A percentile compares a stretch with the other conserved stretches of the same genome.
phyloP scores from a whole-genome alignment of 2,888 invertebrate species.

The Ptilodon capucinus region DNA sequence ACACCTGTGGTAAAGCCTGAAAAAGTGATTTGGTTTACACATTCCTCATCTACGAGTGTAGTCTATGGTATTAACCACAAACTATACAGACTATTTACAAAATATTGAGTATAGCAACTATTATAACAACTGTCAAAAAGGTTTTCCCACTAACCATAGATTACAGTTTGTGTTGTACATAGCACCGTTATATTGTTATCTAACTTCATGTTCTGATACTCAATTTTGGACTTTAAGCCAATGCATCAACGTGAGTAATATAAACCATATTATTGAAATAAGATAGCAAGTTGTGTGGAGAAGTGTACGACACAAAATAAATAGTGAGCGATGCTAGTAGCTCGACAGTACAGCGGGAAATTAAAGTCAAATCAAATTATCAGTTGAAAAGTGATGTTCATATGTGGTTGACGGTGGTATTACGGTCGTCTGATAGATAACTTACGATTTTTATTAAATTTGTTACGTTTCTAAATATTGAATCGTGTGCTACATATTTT shows the following conservation, averaged over 20 bases:
- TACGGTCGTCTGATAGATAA: constrained; percentile 43
- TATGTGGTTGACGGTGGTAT: constrained; percentile 50
- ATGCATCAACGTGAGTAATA: background rate
- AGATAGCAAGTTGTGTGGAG: constrained; percentile 7
- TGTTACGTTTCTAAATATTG: constrained; percentile 61
- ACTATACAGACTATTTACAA: no score
- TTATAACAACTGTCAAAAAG: background rate
- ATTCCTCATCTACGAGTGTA: no score
- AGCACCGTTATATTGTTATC: background rate
- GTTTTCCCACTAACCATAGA: constrained; percentile 1
- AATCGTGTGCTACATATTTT: constrained; percentile 53
- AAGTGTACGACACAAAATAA: constrained; percentile 1
- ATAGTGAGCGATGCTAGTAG: no score
- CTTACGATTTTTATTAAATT: constrained; percentile 76
- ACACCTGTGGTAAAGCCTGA: no score
- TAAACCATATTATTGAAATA: background rate
- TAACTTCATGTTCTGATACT: background rate
- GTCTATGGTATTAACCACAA: no score
- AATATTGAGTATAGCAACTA: background rate
- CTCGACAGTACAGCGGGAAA: constrained; percentile 38
- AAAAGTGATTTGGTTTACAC: no score
- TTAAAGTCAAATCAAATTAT: constrained; percentile 44
- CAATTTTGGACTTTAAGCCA: constrained; percentile 4
- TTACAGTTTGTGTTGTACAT: constrained; percentile 3
- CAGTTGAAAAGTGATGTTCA: constrained; percentile 71